Percentiles rank a stretch among this genome's conserved stretches.
Conservation (phyloP, 2,113 vertebrate genomes). For the Scomber japonicus region DNA sequence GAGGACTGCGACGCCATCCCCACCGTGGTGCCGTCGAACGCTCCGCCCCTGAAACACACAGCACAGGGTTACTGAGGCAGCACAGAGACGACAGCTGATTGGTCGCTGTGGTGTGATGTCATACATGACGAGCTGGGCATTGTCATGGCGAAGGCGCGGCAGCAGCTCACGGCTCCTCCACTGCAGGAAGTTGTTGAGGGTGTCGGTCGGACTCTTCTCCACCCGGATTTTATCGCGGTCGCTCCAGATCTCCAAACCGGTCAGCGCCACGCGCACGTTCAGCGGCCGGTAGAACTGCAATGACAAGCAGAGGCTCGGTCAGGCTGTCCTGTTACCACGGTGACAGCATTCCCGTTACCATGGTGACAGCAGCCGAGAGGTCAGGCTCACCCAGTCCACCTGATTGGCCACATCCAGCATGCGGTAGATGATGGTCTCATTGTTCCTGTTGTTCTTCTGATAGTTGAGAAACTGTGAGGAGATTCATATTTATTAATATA, state of each 20-base stretch:
- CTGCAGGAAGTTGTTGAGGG: constrained; percentile 89
- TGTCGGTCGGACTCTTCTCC: constrained; percentile 80
- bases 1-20: constrained; percentile 92
- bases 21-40: constrained; percentile 87
- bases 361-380: constrained; percentile 1
- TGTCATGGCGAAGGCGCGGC: constrained; percentile 90
- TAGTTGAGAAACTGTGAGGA: constrained; percentile 86
- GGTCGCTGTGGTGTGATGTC: not conserved
- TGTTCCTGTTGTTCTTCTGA: constrained; percentile 81
- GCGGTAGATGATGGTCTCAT: constrained; percentile 85
- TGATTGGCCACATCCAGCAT: constrained; percentile 91
- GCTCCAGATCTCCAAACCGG: constrained; percentile 94
- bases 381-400: constrained; percentile 90
- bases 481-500: too few species aligned
- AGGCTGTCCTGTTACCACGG: too few species aligned
- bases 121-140: constrained; percentile 94
- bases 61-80: not conserved
- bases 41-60: constrained; percentile 79
- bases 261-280: constrained; percentile 90
- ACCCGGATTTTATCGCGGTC: constrained; percentile 83
- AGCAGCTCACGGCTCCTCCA: constrained; percentile 90
- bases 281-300: constrained; percentile 91
- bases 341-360: not conserved
- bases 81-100: too few species aligned
- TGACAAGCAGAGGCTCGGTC: not conserved